Conservation (phyloP, 2,797 vertebrate species). For the Buphagus erythrorhynchus region DNA sequence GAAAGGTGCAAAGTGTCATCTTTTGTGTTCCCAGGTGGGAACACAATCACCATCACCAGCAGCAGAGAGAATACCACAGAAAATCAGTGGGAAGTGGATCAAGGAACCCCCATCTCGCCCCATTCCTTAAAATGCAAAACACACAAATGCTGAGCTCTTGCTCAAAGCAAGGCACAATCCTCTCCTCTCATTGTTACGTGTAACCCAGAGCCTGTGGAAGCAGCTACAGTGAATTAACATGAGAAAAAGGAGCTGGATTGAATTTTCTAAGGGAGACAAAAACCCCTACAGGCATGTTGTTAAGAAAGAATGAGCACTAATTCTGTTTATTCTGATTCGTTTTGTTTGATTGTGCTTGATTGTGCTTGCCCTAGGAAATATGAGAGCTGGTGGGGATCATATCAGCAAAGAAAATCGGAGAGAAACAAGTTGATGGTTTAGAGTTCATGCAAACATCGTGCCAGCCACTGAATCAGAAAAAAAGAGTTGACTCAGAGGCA, state of each 20-base stretch:
- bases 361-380: not conserved
- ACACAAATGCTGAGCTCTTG: not conserved
- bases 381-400: not conserved
- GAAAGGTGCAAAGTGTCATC: not conserved
- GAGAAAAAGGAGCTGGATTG: not conserved
- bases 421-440: not conserved
- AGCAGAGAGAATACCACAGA: not conserved
- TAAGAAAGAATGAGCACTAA: not conserved
- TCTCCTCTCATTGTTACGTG: accelerated
- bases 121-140: not conserved
- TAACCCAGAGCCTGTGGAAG: not conserved
- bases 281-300: not conserved
- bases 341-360: not conserved
- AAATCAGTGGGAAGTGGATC: not conserved
- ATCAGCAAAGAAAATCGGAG: not conserved
- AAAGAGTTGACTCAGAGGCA: not conserved
- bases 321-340: not conserved
- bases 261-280: not conserved
- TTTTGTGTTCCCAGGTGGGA: not conserved
- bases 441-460: not conserved
- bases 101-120: accelerated
- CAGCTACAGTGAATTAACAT: not conserved
- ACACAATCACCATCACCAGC: not conserved
- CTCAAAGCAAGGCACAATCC: not conserved
- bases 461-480: not conserved